These are phyloP conservation scores for Adoxophyes honmai DNA, from an alignment of 1,140 invertebrate genomes.

Conservation along the genomic window DNA sequence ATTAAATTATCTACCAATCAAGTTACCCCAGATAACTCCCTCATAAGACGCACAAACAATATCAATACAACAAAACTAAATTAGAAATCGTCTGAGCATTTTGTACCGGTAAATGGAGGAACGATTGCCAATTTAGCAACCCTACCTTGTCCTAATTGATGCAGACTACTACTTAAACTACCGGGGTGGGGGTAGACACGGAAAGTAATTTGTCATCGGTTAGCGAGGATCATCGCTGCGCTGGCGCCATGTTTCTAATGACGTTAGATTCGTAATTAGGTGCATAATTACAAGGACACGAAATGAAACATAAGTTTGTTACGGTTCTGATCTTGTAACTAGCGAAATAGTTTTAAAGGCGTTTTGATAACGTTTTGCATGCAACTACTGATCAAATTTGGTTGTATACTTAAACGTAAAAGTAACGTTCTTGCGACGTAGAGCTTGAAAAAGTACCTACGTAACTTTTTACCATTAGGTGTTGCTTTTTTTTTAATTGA, in stretches of 20 bases:
- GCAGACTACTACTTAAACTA: conserved; percentile 66
- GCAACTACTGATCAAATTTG: too few species aligned
- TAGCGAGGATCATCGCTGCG: conserved; percentile 41
- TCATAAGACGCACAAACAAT: conserved; percentile 36
- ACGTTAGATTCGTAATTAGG: conserved; percentile 69
- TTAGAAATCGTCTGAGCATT: conserved; percentile 60
- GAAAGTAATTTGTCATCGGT: conserved; percentile 74
- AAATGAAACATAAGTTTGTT: too few species aligned
- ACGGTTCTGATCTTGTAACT: too few species aligned
- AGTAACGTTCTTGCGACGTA: too few species aligned
- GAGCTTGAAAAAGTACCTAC: too few species aligned
- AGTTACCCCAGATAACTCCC: conserved; percentile 23
- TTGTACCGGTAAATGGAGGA: conserved; percentile 63
- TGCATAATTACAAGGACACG: too few species aligned
- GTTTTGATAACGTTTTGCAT: too few species aligned
- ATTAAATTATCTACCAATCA: conserved; percentile 28
- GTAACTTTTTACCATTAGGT: too few species aligned
- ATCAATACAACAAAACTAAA: conserved; percentile 45
- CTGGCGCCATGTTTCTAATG: conserved; percentile 52
- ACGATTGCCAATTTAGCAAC: conserved; percentile 73
- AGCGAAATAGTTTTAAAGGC: too few species aligned
- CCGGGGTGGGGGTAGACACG: conserved; percentile 45
- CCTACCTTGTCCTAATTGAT: conserved; percentile 70
- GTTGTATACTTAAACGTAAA: too few species aligned
- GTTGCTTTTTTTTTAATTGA: too few species aligned